Conservation (phyloP, 2,113 vertebrate genomes). For the Cochlearius cochlearius region DNA sequence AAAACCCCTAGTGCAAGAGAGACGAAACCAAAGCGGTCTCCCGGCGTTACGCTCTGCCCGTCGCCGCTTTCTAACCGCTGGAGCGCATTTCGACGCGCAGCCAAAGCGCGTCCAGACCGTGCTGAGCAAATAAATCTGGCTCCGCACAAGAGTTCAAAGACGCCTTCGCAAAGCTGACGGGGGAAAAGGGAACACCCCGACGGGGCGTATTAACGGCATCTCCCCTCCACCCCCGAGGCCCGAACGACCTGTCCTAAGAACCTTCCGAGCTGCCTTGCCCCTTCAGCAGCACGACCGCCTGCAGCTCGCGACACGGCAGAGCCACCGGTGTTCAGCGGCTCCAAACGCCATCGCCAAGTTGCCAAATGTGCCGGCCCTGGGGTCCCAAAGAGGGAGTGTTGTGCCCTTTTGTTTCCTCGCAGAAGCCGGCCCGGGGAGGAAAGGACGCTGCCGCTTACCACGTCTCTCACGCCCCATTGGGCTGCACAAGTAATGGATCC, state of each 20-base stretch:
- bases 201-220: not conserved
- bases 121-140: not conserved
- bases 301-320: fast-evolving
- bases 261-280: not conserved
- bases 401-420: not conserved
- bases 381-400: not conserved
- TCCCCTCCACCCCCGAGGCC: not conserved
- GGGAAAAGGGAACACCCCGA: not conserved
- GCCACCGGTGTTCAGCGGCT: not conserved
- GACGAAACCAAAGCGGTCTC: fast-evolving
- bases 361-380: not conserved
- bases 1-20: not conserved
- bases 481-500: not conserved
- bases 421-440: not conserved
- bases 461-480: fast-evolving
- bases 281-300: fast-evolving
- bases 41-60: not conserved
- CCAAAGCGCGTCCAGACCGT: not conserved
- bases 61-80: not conserved
- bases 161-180: not conserved
- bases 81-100: fast-evolving
- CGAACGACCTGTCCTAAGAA: not conserved
- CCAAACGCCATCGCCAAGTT: not conserved
- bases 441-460: fast-evolving
- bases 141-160: not conserved